Conservation (phyloP, 2,797 vertebrate genomes). For the Macroramphosus scolopax region DNA sequence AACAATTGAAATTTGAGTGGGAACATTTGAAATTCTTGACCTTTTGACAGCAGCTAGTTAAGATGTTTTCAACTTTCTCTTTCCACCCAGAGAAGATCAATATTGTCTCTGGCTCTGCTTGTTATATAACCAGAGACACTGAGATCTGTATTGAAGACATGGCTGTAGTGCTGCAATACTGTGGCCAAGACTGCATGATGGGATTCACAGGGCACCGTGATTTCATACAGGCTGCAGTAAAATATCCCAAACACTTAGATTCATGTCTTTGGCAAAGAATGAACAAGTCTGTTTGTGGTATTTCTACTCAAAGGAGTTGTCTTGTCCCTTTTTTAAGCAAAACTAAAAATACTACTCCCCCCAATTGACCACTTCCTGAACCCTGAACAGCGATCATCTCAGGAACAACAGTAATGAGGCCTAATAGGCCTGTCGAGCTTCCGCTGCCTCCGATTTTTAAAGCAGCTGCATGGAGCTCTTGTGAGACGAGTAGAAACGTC, state of each 20-base stretch:
- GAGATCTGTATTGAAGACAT: slow-evolving; percentile 48
- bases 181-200: slow-evolving; percentile 41
- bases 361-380: neutral
- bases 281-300: neutral
- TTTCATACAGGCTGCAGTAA: slow-evolving; percentile 7
- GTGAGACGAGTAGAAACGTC: too few relatives aligned
- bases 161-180: slow-evolving; percentile 44
- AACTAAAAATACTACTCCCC: neutral
- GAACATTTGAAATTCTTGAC: slow-evolving; percentile 1
- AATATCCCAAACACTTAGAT: too few relatives aligned
- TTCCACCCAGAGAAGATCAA: slow-evolving; percentile 12
- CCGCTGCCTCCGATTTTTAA: neutral
- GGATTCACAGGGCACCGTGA: slow-evolving; percentile 42
- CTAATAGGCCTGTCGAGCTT: neutral
- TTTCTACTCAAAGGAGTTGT: neutral
- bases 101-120: slow-evolving; percentile 11
- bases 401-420: neutral
- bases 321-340: neutral
- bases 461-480: too few relatives aligned
- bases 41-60: neutral
- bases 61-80: slow-evolving; percentile 6
- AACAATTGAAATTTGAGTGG: slow-evolving; percentile 7
- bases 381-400: neutral
- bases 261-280: too few relatives aligned
- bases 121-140: slow-evolving; percentile 30